Evolutionary conservation across 1,140 invertebrate species (phyloP).

Genomic region (Drosophila santomea): DNA sequence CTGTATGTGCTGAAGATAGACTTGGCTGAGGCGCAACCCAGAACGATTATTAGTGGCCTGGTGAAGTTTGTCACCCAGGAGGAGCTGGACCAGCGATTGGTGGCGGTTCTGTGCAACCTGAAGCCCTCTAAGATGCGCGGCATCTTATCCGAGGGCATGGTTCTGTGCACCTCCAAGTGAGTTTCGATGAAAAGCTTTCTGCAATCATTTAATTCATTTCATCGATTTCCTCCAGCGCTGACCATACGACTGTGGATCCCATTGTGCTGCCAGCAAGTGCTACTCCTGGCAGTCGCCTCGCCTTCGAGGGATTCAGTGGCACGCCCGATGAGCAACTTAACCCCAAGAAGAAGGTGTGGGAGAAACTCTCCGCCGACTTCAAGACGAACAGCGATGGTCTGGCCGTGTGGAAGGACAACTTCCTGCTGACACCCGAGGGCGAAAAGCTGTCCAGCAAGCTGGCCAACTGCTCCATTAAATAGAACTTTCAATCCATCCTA

Average conservation of each 20-base stretch:
- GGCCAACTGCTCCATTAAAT: slow-evolving; percentile 81
- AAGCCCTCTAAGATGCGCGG: slow-evolving; percentile 97
- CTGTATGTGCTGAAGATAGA: slow-evolving; percentile 98
- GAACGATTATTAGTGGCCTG: slow-evolving; percentile 94
- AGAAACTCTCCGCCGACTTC: slow-evolving; percentile 93
- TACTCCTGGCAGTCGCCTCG: slow-evolving; percentile 92
- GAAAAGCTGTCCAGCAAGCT: slow-evolving; percentile 80
- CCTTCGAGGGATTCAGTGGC: slow-evolving; percentile 92
- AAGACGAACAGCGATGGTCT: slow-evolving; percentile 90
- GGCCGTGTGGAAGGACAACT: slow-evolving; percentile 93
- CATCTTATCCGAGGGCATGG: slow-evolving; percentile 95
- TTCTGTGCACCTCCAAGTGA: slow-evolving; percentile 94
- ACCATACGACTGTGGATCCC: slow-evolving; percentile 93
- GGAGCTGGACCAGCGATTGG: slow-evolving; percentile 93
- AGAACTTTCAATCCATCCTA: slow-evolving; percentile 50
- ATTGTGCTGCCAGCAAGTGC: slow-evolving; percentile 90
- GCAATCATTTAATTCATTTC: not conserved
- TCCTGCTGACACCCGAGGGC: slow-evolving; percentile 87
- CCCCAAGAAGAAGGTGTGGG: slow-evolving; percentile 99
- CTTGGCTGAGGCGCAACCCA: slow-evolving; percentile 89
- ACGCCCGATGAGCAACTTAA: slow-evolving; percentile 93
- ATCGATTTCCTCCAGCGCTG: slow-evolving; percentile 86
- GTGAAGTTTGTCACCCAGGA: slow-evolving; percentile 95
- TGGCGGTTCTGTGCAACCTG: slow-evolving; percentile 96
- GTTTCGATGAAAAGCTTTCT: slow-evolving; percentile 37